Evolutionary conservation across 2,113 vertebrate genomes (phyloP).

Genomic region (Hyperopisus bebe): DNA sequence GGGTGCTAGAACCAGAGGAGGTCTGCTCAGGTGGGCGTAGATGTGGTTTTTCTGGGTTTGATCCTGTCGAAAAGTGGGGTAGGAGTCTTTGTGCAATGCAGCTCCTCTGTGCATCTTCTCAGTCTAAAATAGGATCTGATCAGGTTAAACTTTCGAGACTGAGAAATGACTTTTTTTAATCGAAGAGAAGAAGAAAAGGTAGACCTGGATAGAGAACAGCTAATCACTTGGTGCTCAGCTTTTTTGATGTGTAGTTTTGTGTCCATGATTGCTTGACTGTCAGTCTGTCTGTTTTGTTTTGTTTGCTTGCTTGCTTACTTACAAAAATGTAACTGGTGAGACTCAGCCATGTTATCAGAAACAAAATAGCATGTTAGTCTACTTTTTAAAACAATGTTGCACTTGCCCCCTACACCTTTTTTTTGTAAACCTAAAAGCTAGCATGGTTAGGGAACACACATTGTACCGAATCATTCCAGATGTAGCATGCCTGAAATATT

Average conservation of each 20-base stretch:
- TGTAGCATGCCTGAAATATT: conserved; percentile 41
- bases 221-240: not conserved
- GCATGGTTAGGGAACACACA: conserved; percentile 40
- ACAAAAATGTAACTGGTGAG: not conserved
- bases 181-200: not conserved
- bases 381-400: not conserved
- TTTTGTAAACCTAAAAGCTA: not conserved
- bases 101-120: conserved; percentile 34
- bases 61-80: conserved; percentile 51
- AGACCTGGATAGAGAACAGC: not conserved
- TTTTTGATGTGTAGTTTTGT: not conserved
- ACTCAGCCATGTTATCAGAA: not conserved
- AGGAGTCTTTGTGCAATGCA: conserved; percentile 42
- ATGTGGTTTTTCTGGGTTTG: conserved; percentile 48
- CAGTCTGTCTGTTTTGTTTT: not conserved
- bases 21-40: conserved; percentile 38
- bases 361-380: not conserved
- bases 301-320: not conserved
- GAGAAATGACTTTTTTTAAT: conserved; percentile 13
- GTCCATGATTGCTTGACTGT: too few species aligned
- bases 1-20: conserved; percentile 32
- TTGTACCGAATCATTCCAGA: conserved; percentile 42
- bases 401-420: not conserved
- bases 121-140: conserved; percentile 49
- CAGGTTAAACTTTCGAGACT: not conserved